phyloP scores from a whole-genome alignment of 2,888 invertebrate genomes.

The Meteorus colon region DNA sequence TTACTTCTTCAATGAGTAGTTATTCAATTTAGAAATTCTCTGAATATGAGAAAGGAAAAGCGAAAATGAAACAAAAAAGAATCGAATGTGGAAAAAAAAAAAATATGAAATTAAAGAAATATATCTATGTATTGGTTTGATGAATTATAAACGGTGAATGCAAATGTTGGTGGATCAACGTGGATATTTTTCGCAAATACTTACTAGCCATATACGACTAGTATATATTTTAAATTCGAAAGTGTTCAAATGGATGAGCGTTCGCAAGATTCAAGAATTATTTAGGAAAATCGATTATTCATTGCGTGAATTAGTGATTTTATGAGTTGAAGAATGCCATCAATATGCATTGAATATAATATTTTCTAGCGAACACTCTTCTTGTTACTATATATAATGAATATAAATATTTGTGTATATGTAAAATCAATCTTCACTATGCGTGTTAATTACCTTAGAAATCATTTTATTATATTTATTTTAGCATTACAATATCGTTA shows the following conservation, averaged over 20 bases:
- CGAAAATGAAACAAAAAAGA: constrained; percentile 6
- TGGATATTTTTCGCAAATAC: constrained; percentile 55
- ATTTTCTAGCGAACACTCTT: constrained; percentile 1
- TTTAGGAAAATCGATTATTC: constrained; percentile 39
- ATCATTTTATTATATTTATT: constrained; percentile 42
- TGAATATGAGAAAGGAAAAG: constrained; percentile 27
- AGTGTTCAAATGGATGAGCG: constrained; percentile 60
- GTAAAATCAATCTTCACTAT: constrained; percentile 37
- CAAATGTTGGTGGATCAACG: constrained; percentile 21
- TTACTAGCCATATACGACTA: constrained; percentile 66
- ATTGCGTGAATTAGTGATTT: constrained; percentile 26
- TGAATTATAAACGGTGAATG: neutral
- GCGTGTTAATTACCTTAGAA: constrained; percentile 30
- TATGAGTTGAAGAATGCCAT: constrained; percentile 19
- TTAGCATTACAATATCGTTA: constrained; percentile 38
- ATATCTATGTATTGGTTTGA: neutral
- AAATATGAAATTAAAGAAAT: constrained; percentile 7
- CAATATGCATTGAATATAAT: neutral
- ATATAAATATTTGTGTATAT: constrained; percentile 47
- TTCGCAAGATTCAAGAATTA: constrained; percentile 36
- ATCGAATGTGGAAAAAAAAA: neutral
- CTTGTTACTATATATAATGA: constrained; percentile 30
- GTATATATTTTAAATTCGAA: constrained; percentile 61
- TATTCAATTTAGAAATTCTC: constrained; percentile 23
- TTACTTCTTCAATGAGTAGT: constrained; percentile 38